Evolutionary conservation across 2,797 vertebrate species (phyloP).

Genomic region (Peromyscus aztecus): DNA sequence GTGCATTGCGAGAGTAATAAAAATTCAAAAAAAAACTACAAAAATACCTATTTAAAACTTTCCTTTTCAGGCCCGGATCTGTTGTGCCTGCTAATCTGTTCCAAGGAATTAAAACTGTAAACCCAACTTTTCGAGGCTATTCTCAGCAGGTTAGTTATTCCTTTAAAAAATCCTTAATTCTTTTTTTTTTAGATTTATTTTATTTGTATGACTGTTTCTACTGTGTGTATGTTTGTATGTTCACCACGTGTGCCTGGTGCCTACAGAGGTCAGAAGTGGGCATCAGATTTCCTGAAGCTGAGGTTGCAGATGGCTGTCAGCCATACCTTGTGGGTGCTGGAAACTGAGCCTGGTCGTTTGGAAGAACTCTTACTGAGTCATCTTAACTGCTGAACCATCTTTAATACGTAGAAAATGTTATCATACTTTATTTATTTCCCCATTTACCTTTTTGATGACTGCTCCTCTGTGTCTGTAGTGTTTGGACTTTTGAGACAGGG

Average conservation of each 20-base stretch:
- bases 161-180: background rate
- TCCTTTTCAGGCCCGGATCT: slow-evolving; percentile 93
- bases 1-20: slow-evolving; percentile 36
- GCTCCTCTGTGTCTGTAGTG: background rate
- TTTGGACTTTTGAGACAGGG: background rate
- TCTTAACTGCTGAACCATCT: background rate
- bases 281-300: background rate
- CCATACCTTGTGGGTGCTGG: background rate
- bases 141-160: slow-evolving; percentile 94
- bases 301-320: background rate
- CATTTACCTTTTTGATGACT: background rate
- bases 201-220: background rate
- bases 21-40: slow-evolving; percentile 19
- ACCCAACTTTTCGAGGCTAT: slow-evolving; percentile 98
- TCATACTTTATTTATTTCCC: background rate
- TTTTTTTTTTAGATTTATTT: background rate
- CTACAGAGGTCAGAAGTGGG: background rate
- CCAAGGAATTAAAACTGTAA: slow-evolving; percentile 98
- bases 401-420: slow-evolving; percentile 24
- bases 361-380: no score
- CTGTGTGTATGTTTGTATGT: background rate
- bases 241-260: background rate
- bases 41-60: slow-evolving; percentile 54
- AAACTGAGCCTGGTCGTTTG: background rate
- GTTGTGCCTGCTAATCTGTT: slow-evolving; percentile 98